phyloP scores from a whole-genome alignment of 2,888 invertebrate genomes.

The Orchestes rusci region DNA sequence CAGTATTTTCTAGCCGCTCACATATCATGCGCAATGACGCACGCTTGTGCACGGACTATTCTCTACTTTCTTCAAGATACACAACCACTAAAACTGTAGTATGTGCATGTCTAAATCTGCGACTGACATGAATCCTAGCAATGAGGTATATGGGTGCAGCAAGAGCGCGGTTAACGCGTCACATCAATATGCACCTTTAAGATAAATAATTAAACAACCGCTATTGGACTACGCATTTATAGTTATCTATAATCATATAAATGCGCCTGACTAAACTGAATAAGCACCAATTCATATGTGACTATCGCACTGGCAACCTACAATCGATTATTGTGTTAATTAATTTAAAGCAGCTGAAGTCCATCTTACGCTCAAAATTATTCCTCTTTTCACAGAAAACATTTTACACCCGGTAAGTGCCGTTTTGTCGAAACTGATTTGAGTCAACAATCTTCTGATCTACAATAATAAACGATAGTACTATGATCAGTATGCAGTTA shows the following conservation, averaged over 20 bases:
- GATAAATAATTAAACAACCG: too few species aligned
- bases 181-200: too few species aligned
- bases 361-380: slow-evolving; percentile 37
- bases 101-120: too few species aligned
- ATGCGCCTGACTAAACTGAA: slow-evolving; percentile 30
- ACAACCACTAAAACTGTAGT: too few species aligned
- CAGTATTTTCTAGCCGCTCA: too few species aligned
- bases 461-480: too few species aligned
- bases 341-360: neutral
- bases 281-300: slow-evolving; percentile 37
- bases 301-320: slow-evolving; percentile 34
- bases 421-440: slow-evolving; percentile 37
- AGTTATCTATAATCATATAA: slow-evolving; percentile 4
- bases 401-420: slow-evolving; percentile 40
- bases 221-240: neutral
- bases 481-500: neutral
- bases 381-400: slow-evolving; percentile 38
- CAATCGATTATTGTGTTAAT: slow-evolving; percentile 10
- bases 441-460: slow-evolving; percentile 37
- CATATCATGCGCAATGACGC: too few species aligned
- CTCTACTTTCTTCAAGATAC: too few species aligned
- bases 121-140: too few species aligned
- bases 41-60: too few species aligned
- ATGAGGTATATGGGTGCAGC: too few species aligned
- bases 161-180: too few species aligned